Conservation (phyloP, 2,113 vertebrate genomes). For the Campylomormyrus tamandua region DNA sequence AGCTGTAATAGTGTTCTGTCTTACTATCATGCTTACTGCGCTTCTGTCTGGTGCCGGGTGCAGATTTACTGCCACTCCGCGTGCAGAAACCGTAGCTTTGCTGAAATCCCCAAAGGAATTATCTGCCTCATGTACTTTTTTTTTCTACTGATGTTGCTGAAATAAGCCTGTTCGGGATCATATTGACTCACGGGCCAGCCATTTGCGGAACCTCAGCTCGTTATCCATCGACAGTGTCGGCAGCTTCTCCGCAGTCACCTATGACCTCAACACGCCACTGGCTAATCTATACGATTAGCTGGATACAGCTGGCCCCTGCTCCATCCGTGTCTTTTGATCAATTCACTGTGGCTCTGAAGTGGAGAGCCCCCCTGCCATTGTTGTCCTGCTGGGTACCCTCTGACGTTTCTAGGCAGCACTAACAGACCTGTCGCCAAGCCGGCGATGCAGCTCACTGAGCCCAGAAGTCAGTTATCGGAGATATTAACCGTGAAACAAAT, state of each 20-base stretch:
- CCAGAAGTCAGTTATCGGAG: not conserved
- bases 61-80: slow-evolving; percentile 17
- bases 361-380: not conserved
- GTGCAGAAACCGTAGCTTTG: not conserved
- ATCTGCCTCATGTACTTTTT: not conserved
- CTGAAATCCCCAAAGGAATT: not conserved
- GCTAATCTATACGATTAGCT: not conserved
- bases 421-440: not conserved
- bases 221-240: not conserved
- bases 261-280: not conserved
- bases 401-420: not conserved
- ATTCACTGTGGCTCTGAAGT: not conserved
- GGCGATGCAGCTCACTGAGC: not conserved
- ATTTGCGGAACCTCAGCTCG: not conserved
- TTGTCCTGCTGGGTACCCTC: not conserved
- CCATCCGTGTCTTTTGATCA: not conserved
- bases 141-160: not conserved
- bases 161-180: not conserved
- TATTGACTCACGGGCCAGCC: not conserved
- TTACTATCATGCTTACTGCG: slow-evolving; percentile 24
- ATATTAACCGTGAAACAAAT: not conserved
- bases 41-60: slow-evolving; percentile 27
- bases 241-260: not conserved
- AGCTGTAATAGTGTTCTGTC: slow-evolving; percentile 23
- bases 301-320: not conserved